phyloP scores from a whole-genome alignment of 1,140 invertebrate genomes.

The Papilio xuthus region DNA sequence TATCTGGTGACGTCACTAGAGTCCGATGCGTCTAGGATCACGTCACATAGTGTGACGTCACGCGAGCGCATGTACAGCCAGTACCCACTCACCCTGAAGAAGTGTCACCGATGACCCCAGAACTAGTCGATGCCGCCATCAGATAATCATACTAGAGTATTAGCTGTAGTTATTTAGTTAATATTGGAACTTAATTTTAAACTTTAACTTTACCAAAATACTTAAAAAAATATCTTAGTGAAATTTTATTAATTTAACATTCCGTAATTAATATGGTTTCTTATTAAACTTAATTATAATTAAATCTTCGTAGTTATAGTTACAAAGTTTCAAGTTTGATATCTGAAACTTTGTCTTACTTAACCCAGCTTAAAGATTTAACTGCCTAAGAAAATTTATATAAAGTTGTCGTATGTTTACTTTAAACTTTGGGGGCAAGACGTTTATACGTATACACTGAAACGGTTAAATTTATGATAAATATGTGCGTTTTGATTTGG shows the following conservation, averaged over 20 bases:
- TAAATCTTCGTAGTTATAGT: neutral
- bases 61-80: too few species aligned
- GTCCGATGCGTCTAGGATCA: too few species aligned
- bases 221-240: too few species aligned
- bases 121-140: too few species aligned
- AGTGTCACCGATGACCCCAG: too few species aligned
- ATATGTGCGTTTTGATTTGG: slow-evolving; percentile 7
- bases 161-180: too few species aligned
- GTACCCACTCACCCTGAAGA: too few species aligned
- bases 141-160: too few species aligned
- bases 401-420: neutral
- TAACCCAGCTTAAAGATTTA: slow-evolving; percentile 23
- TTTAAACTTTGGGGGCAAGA: neutral
- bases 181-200: too few species aligned
- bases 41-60: too few species aligned
- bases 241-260: neutral
- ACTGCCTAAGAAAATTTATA: neutral
- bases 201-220: too few species aligned
- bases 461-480: neutral
- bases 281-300: neutral
- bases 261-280: neutral
- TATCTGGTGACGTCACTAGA: too few species aligned
- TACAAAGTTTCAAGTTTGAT: neutral
- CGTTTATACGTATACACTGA: neutral
- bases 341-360: slow-evolving; percentile 6